Percentiles rank a stretch among this genome's conserved stretches.
Evolutionary conservation across 2,888 invertebrate species (phyloP).

Genomic region (Blastobasis adustella): DNA sequence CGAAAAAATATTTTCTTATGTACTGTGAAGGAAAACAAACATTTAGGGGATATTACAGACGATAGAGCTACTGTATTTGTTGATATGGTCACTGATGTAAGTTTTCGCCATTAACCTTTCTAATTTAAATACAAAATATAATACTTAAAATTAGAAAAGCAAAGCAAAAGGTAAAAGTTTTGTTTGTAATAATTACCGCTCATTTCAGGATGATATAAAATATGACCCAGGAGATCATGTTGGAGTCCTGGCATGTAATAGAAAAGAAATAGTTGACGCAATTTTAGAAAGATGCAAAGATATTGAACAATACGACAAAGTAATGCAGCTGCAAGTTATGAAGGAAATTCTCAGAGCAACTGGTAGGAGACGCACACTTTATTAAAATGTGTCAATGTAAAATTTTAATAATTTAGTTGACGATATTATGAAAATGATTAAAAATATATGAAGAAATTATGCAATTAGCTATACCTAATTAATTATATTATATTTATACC

Average conservation of each 20-base stretch:
- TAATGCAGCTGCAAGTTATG: conserved; percentile 85
- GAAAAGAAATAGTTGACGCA: conserved; percentile 83
- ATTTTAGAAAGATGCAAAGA: conserved; percentile 81
- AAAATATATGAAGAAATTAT: no score
- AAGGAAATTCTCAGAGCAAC: conserved; percentile 90
- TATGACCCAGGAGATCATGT: conserved; percentile 96
- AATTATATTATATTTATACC: no score
- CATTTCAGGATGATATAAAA: conserved; percentile 63
- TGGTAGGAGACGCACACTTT: conserved; percentile 59
- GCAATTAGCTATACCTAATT: no score
- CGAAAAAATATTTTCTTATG: conserved; percentile 64
- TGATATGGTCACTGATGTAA: conserved; percentile 67
- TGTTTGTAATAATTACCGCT: neutral
- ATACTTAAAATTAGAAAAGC: no score
- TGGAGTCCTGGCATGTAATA: conserved; percentile 91
- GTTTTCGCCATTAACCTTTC: no score
- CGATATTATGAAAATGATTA: no score
- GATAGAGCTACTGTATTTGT: conserved; percentile 76
- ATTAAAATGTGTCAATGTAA: no score
- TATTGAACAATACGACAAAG: conserved; percentile 78
- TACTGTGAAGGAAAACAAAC: conserved; percentile 69
- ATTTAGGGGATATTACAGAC: conserved; percentile 74
- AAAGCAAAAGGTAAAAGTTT: neutral
- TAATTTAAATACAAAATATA: no score
- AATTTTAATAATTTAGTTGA: no score